Percentiles rank a stretch among this genome's conserved stretches.
Evolutionary conservation across 2,113 vertebrate genomes (phyloP).

Genomic region (Penelope pileata): DNA sequence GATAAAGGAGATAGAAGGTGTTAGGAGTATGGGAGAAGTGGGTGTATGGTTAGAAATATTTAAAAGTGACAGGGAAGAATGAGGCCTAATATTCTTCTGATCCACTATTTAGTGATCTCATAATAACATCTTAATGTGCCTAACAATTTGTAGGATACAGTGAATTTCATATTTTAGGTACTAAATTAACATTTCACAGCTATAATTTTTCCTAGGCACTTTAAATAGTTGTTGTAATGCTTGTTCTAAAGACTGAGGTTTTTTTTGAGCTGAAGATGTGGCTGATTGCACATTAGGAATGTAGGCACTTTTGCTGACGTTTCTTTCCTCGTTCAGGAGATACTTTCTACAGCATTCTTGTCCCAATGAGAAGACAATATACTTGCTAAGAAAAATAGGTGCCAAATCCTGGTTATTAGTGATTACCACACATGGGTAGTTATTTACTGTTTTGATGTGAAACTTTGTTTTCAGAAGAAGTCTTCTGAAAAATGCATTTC

Average conservation of each 20-base stretch:
- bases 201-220: constrained; percentile 37
- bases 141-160: background rate
- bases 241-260: background rate
- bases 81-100: background rate
- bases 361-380: background rate
- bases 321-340: background rate
- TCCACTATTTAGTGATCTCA: background rate
- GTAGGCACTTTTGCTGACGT: constrained; percentile 1
- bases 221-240: background rate
- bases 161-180: constrained; percentile 29
- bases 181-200: constrained; percentile 41
- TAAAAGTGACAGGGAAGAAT: background rate
- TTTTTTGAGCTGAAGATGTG: constrained; percentile 29
- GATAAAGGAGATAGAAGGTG: background rate
- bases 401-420: background rate
- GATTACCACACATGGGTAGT: background rate
- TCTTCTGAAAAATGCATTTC: background rate
- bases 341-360: background rate
- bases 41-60: background rate
- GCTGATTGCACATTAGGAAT: constrained; percentile 11
- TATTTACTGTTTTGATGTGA: background rate
- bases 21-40: background rate
- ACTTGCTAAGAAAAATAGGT: background rate
- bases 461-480: background rate
- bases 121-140: background rate